phyloP scores from a whole-genome alignment of 1,140 invertebrate genomes.

The Cyrtorhinus lividipennis region DNA sequence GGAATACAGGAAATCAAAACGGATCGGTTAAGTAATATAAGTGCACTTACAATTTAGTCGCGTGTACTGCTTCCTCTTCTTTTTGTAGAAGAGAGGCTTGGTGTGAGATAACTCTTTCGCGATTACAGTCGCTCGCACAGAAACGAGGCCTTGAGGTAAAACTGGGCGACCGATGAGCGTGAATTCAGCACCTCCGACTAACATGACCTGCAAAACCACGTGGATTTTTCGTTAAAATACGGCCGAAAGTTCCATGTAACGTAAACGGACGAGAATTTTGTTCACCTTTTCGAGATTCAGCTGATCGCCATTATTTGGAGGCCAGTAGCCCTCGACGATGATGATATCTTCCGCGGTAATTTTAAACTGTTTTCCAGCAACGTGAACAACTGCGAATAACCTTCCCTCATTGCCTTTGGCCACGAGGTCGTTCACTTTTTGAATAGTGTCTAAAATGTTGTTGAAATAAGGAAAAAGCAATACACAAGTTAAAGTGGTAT shows the following conservation, averaged over 20 bases:
- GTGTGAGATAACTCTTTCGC: conserved; percentile 79
- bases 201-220: conserved; percentile 39
- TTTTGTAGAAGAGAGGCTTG: conserved; percentile 36
- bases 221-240: no score
- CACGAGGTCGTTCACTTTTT: conserved; percentile 20
- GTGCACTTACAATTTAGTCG: conserved; percentile 24
- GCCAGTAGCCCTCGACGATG: conserved; percentile 67
- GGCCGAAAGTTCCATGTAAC: background rate
- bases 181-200: conserved; percentile 73
- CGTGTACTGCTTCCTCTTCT: conserved; percentile 24
- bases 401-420: conserved; percentile 40
- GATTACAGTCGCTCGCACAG: conserved; percentile 70
- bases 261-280: background rate
- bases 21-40: no score
- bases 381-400: conserved; percentile 71
- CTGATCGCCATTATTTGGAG: conserved; percentile 65
- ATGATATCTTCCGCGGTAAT: conserved; percentile 76
- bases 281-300: conserved; percentile 74
- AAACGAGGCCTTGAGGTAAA: conserved; percentile 54
- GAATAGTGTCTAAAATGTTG: conserved; percentile 22
- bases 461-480: conserved; percentile 8
- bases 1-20: no score
- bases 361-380: conserved; percentile 74
- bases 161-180: conserved; percentile 70
- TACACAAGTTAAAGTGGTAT: background rate